Conservation (phyloP, 2,888 invertebrate genomes). For the Molorchus minor region DNA sequence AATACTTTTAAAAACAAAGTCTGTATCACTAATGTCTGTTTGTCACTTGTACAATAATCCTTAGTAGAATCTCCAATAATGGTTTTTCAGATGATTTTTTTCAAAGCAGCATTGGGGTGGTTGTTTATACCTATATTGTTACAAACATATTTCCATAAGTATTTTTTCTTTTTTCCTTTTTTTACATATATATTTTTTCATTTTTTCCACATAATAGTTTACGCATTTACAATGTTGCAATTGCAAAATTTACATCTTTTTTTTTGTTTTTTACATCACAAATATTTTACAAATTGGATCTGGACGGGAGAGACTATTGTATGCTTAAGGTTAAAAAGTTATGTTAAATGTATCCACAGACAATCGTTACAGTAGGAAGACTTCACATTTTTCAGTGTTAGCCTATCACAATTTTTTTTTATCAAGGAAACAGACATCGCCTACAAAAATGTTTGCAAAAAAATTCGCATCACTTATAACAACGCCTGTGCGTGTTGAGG, state of each 20-base stretch:
- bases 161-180: constrained; percentile 37
- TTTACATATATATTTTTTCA: constrained; percentile 26
- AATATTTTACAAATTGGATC: constrained; percentile 22
- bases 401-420: too few relatives aligned
- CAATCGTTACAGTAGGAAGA: too few relatives aligned
- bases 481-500: too few relatives aligned
- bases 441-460: too few relatives aligned
- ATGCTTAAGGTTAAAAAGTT: constrained; percentile 2
- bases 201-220: constrained; percentile 7
- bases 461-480: too few relatives aligned
- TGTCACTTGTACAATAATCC: constrained; percentile 22
- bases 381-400: too few relatives aligned
- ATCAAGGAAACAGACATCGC: too few relatives aligned
- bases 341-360: constrained; percentile 23
- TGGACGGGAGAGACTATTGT: constrained; percentile 11
- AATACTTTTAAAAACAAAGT: constrained; percentile 24
- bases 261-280: constrained; percentile 31
- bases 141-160: constrained; percentile 50
- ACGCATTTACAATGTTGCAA: too few relatives aligned
- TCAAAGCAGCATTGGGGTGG: constrained; percentile 37
- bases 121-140: constrained; percentile 53
- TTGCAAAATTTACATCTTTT: too few relatives aligned
- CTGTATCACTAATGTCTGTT: constrained; percentile 27
- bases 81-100: constrained; percentile 29
- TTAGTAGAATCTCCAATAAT: constrained; percentile 18